Base-by-base conservation (phyloP, 2,113 vertebrate species). In the Lepus americanus region DNA sequence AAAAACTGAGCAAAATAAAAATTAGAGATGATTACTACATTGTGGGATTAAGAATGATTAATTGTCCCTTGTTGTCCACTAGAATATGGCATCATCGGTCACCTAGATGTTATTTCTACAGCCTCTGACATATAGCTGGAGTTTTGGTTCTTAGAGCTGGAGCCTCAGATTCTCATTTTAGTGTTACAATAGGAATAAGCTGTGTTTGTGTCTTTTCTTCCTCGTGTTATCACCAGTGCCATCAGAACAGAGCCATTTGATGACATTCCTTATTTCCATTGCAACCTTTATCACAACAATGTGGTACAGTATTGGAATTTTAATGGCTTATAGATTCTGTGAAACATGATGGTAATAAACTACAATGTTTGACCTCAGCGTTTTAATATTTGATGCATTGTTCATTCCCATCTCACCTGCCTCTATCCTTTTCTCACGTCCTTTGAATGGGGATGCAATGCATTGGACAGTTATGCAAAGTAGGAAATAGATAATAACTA, bases 271-370 rank as follows among this genome's bases (percentile, higher is more conserved):
- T 87, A 66, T 95, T 96, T 94, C 95, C 70, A 17, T 98, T 98
- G 97, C 92, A 97, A 94, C 95, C 92, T 97, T 97, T 98, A 97
- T 98, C 97, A 97, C 92, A 96, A 86, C 97, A 97, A 97, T 97
- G 96, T 80, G 97, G 96, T 85, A 90, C 74, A 80, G 87, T 95
- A 96, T 93, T 96, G 95, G 92, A 97, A 97, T 98, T 97, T 97
- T 96, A 97, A 97, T 98, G 97, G 93, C 83, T 97, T 96, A 90
- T 98, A 88, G 97, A 97, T 96, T 96, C 95, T 91, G 27, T 97
- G 98, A 98, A 96, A 97, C 80, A 97, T 94, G 85, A 96, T 69
- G 78, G 95, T 92, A 97, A 91, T 98, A 98, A 98, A 98, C 93
- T 95, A 78, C 92, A 95, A 95, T 69, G 81, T 97, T 96, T 97